These are phyloP conservation scores for Meta bourneti DNA, from an alignment of 2,888 invertebrate genomes.

Conservation along the genomic window DNA sequence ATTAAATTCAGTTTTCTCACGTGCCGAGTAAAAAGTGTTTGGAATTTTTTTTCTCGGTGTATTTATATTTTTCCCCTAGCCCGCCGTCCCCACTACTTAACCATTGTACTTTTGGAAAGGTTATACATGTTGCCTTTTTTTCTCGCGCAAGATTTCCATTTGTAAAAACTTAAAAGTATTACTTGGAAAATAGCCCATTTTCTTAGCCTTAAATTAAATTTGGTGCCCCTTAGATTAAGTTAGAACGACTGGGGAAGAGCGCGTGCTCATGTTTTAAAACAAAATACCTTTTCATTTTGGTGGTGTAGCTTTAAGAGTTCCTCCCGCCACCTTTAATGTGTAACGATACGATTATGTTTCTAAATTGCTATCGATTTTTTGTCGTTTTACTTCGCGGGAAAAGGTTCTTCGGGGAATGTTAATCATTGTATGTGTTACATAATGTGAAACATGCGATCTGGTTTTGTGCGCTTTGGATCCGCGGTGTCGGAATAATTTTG, in stretches of 20 bases:
- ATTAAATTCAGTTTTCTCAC: conserved; percentile 36
- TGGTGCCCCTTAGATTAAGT: not conserved
- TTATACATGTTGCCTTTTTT: not conserved
- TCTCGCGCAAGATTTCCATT: not conserved
- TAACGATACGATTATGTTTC: not conserved
- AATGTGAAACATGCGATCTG: not conserved
- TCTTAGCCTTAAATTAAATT: conserved; percentile 19
- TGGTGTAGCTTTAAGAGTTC: not conserved
- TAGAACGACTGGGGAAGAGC: not conserved
- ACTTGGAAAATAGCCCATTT: conserved; percentile 9
- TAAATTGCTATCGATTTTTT: not conserved
- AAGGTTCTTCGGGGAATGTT: not conserved
- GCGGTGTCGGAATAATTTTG: not conserved
- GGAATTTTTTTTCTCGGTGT: conserved; percentile 4
- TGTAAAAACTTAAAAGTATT: not conserved
- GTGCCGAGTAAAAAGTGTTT: not conserved
- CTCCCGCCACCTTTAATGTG: not conserved
- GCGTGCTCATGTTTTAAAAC: conserved; percentile 7
- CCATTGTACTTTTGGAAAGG: conserved; percentile 12
- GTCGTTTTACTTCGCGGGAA: not conserved
- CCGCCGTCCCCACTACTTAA: not conserved
- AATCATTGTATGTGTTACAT: not conserved
- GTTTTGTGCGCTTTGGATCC: not conserved
- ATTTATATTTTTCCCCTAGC: not conserved
- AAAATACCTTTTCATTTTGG: not conserved